These are phyloP conservation scores for Hycleus cichorii DNA, from an alignment of 1,140 invertebrate species.

Conservation along the genomic window DNA sequence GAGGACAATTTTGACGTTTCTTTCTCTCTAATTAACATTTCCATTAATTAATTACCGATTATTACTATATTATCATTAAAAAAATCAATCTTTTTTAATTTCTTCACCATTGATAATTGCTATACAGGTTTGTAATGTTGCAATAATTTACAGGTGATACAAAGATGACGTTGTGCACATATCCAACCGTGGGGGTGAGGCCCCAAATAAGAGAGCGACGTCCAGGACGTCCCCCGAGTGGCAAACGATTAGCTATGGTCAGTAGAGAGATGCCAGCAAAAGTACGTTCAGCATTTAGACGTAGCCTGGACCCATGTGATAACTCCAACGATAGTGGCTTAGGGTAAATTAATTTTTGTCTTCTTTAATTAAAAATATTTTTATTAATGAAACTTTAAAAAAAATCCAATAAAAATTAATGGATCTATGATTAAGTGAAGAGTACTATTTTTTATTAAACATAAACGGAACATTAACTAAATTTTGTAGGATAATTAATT, in stretches of 20 bases:
- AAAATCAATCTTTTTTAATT: too few relatives aligned
- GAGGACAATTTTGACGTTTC: too few relatives aligned
- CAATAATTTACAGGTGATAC: conserved; percentile 37
- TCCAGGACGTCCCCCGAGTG: conserved; percentile 46
- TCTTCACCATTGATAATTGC: too few relatives aligned
- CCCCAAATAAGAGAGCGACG: conserved; percentile 50
- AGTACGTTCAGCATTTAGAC: conserved; percentile 42
- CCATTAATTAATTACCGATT: not conserved
- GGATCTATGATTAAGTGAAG: too few relatives aligned
- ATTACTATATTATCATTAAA: not conserved
- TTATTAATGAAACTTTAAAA: too few relatives aligned
- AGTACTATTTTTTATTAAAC: too few relatives aligned
- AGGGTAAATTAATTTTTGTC: conserved; percentile 46
- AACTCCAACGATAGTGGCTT: conserved; percentile 80
- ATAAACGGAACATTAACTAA: too few relatives aligned
- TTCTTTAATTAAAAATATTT: not conserved
- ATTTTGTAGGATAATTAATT: too few relatives aligned
- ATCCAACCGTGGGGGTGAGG: conserved; percentile 52
- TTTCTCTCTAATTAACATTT: too few relatives aligned
- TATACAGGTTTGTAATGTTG: not conserved
- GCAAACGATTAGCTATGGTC: conserved; percentile 43
- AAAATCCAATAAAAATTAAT: too few relatives aligned
- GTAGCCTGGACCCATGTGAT: conserved; percentile 55
- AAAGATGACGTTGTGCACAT: conserved; percentile 62
- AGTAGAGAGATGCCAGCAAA: conserved; percentile 43